These are phyloP conservation scores for Oryctolagus cuniculus DNA, from an alignment of 2,113 vertebrate genomes.

Conservation along the genomic window mOryCun1.1 NC_091447.1:53647501-53648000, in stretches of 20 bases:
- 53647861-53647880: too few relatives aligned
- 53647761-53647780: too few relatives aligned
- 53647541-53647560: not conserved
- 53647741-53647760: not conserved
- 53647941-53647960: not conserved
- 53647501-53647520: not conserved
- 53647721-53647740: not conserved
- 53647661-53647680: not conserved
- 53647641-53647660: not conserved
- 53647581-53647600: not conserved
- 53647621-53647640: not conserved
- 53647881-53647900: not conserved
- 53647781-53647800: too few relatives aligned
- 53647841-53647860: not conserved
- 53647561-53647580: not conserved
- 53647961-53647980: too few relatives aligned
- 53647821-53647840: accelerated
- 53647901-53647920: not conserved
- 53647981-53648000: too few relatives aligned
- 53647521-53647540: not conserved
- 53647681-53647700: not conserved
- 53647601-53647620: accelerated
- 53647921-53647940: not conserved
- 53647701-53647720: too few relatives aligned
- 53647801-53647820: not conserved